These are phyloP conservation scores for Neoniphon sammara DNA, from an alignment of 2,797 vertebrate species.

Conservation along the genomic window DNA sequence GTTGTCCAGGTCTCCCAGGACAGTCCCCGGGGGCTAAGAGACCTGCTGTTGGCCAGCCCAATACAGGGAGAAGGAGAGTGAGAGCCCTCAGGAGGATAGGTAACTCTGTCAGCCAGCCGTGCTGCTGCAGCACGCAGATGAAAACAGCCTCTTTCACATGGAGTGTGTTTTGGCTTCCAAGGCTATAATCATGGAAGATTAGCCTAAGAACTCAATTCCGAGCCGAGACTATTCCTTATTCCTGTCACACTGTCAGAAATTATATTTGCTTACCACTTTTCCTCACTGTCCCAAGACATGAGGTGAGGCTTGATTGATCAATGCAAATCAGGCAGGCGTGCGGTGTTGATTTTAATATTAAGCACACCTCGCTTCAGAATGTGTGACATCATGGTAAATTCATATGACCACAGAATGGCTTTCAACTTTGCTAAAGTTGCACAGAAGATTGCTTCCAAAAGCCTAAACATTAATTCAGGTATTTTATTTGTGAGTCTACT, in stretches of 20 bases:
- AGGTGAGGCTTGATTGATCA: slow-evolving; percentile 61
- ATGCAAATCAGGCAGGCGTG: slow-evolving; percentile 54
- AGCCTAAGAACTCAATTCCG: slow-evolving; percentile 77
- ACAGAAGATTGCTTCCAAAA: not conserved
- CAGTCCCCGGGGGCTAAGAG: slow-evolving; percentile 61
- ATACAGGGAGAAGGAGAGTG: slow-evolving; percentile 70
- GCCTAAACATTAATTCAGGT: not conserved
- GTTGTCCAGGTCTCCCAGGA: slow-evolving; percentile 76
- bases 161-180: slow-evolving; percentile 80
- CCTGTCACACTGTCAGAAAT: slow-evolving; percentile 77
- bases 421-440: slow-evolving; percentile 15
- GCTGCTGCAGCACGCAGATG: slow-evolving; percentile 68
- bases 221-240: slow-evolving; percentile 72
- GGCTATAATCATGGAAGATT: slow-evolving; percentile 79
- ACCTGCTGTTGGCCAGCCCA: slow-evolving; percentile 71
- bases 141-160: slow-evolving; percentile 80
- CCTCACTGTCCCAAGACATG: slow-evolving; percentile 63
- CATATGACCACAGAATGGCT: slow-evolving; percentile 23
- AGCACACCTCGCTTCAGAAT: slow-evolving; percentile 15
- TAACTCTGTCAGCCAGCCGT: slow-evolving; percentile 70
- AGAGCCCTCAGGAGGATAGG: slow-evolving; percentile 74
- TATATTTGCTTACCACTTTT: slow-evolving; percentile 74
- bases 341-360: slow-evolving; percentile 54
- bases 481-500: not conserved
- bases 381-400: slow-evolving; percentile 7